Base-by-base conservation (phyloP, 1,140 invertebrate genomes). In the Cotesia typhae region DNA sequence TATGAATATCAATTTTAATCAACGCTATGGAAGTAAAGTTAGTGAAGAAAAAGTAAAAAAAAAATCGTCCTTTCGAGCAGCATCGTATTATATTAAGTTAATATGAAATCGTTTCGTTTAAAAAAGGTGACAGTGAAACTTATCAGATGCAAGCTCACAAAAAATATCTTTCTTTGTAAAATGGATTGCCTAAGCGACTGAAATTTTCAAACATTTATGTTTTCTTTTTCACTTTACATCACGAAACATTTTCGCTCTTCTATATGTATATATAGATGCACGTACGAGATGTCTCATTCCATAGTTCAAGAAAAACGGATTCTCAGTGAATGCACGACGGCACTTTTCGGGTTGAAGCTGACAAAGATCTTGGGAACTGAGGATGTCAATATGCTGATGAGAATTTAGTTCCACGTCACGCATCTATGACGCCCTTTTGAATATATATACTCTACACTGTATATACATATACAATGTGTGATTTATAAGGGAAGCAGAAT, bases 371-470 rank as follows among this genome's bases (percentile, higher is more conserved):
- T 12, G 35, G 60, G 51, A 73, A 38, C 52, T 37, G 38, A 73
- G 66, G 60, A 71, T 57, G 68, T 77, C 74, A 75, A 80, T 80
- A 81, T 78, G 73, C 75, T 77, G 74, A 79, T 79, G 79, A 79
- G 72, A 65, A 77, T 80, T 78, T 78, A 79, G 76, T 79, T 80
- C 76, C 75, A 78, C 75, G 70, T 78, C 70, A 78, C 68, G 74
- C 74, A 75, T 53, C 53, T 36, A 51, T 74, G 71, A 36, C 38
- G 37, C 61, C 67, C 61, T 76, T 41, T 72, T 57, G 36, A 6
- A 12, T 52, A 20, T 20, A 14, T 55, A 57, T 37, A 28, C 41
- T 52, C 61, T 47, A 47, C 9, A 47, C 10, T 10, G 7, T 9
- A 47, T 10, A 47, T 47, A 6, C 41, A 47, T 47, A 28, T 28